Conservation (phyloP, 1,140 invertebrate genomes). For the Ladona fulva region DNA sequence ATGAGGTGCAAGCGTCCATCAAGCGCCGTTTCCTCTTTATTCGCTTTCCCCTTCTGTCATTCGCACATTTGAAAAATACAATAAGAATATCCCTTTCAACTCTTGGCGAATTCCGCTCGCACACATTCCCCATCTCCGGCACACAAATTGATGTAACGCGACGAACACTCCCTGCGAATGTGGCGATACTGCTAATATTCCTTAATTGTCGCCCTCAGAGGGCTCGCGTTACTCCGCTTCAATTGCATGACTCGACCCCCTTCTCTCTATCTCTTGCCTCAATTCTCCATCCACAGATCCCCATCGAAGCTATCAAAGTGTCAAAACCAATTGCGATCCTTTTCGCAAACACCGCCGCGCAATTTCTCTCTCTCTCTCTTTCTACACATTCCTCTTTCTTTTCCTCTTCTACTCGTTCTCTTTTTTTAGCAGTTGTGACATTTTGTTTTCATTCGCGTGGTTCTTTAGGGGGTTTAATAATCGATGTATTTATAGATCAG, state of each 20-base stretch:
- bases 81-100: neutral
- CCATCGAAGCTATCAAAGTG: no score
- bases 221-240: neutral
- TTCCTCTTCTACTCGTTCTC: no score
- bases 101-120: neutral
- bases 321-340: no score
- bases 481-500: no score
- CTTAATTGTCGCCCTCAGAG: neutral
- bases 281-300: no score
- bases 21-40: neutral
- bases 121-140: neutral
- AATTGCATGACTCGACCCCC: neutral
- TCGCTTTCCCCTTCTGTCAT: neutral
- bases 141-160: neutral
- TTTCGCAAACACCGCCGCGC: no score
- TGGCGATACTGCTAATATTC: neutral
- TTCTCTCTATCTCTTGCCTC: neutral
- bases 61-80: neutral
- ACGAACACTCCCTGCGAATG: neutral
- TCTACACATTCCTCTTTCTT: no score
- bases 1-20: neutral
- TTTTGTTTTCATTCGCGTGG: no score
- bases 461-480: no score
- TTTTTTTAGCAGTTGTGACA: no score
- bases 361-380: no score